Evolutionary conservation across 2,797 vertebrate species (phyloP).

Genomic region (Distichodus sexfasciatus): DNA sequence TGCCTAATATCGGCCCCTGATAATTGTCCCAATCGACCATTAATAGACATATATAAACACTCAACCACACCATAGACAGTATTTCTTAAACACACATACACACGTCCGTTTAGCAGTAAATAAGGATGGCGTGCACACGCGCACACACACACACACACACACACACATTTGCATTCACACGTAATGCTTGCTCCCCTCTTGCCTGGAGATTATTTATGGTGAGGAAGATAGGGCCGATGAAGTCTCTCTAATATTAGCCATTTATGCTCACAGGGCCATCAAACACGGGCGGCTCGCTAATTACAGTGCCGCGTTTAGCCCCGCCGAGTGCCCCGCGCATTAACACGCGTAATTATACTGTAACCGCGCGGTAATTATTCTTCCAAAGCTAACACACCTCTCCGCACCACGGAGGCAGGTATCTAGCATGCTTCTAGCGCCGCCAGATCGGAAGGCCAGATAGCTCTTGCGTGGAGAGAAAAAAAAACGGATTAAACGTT

Average conservation of each 20-base stretch:
- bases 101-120: too few species aligned
- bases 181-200: slow-evolving; percentile 70
- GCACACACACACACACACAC: not conserved
- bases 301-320: slow-evolving; percentile 62
- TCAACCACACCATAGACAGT: not conserved
- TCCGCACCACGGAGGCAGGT: slow-evolving; percentile 55
- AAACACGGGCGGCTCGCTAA: slow-evolving; percentile 62
- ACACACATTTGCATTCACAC: slow-evolving; percentile 60
- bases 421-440: slow-evolving; percentile 50
- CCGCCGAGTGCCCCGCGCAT: slow-evolving; percentile 59
- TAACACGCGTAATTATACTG: slow-evolving; percentile 72
- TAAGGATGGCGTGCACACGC: not conserved
- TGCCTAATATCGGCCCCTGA: too few species aligned
- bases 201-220: slow-evolving; percentile 74
- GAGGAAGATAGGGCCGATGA: slow-evolving; percentile 58
- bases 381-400: slow-evolving; percentile 61
- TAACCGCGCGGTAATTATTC: slow-evolving; percentile 71
- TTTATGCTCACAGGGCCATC: slow-evolving; percentile 48
- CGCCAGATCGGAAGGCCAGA: slow-evolving; percentile 64
- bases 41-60: not conserved
- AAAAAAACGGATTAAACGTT: slow-evolving; percentile 62
- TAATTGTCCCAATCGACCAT: too few species aligned
- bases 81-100: not conserved
- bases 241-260: slow-evolving; percentile 64
- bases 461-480: slow-evolving; percentile 60